phyloP scores from a whole-genome alignment of 2,888 invertebrate genomes.

The Eueremaeus valkanovi region DNA sequence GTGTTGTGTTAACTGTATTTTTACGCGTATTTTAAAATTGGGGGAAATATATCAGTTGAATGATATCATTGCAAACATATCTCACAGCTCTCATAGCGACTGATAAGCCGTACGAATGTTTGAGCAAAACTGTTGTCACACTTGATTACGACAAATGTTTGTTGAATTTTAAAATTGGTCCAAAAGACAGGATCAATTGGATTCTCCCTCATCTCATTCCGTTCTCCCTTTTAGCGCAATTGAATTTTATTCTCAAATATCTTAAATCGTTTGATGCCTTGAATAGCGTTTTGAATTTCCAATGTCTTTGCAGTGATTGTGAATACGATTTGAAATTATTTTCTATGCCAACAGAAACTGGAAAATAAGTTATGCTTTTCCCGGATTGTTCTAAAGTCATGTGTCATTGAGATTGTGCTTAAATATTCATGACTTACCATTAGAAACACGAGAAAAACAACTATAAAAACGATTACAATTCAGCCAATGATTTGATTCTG shows the following conservation, averaged over 20 bases:
- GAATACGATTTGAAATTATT: conserved; percentile 1
- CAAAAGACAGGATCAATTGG: not conserved
- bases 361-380: not conserved
- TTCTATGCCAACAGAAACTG: not conserved
- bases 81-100: no score
- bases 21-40: no score
- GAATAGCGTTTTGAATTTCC: not conserved
- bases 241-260: conserved; percentile 31
- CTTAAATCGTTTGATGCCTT: conserved; percentile 12
- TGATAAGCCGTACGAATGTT: not conserved
- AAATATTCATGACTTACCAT: conserved; percentile 21
- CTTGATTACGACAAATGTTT: conserved; percentile 38
- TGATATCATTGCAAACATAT: not conserved
- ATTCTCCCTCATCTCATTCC: not conserved
- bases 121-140: conserved; percentile 17
- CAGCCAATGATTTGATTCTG: not conserved
- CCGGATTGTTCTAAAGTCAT: not conserved
- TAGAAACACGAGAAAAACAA: not conserved
- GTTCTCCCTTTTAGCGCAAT: conserved; percentile 10
- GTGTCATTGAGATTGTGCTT: conserved; percentile 19
- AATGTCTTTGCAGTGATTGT: conserved; percentile 9
- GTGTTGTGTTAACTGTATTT: no score
- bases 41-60: not conserved
- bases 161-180: conserved; percentile 6
- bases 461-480: not conserved